A percentile compares a stretch with the other conserved stretches of the same genome.
phyloP scores from a whole-genome alignment of 2,797 vertebrate genomes.

The Martes flavigula region DNA sequence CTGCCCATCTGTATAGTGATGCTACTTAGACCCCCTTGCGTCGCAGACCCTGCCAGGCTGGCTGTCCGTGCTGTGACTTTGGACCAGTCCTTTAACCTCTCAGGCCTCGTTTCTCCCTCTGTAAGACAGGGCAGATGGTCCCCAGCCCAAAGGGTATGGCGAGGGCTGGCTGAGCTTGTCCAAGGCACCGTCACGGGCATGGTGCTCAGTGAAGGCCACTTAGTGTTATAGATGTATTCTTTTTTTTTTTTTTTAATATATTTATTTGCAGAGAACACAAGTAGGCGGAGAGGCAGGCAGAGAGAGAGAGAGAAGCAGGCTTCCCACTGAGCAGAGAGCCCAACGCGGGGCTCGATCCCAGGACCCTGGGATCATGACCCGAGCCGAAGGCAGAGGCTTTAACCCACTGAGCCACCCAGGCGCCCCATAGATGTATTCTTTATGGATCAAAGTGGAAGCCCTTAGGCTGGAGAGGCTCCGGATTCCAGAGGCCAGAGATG shows the following conservation, averaged over 20 bases:
- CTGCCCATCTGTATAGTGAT: not conserved
- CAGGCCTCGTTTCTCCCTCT: not conserved
- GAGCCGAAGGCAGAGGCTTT: no score
- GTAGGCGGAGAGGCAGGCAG: no score
- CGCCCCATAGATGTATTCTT: not conserved
- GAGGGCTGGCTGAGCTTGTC: no score
- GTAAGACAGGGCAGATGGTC: not conserved
- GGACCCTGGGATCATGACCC: no score
- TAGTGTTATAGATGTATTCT: not conserved
- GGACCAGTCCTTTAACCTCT: not conserved
- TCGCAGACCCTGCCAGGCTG: not conserved
- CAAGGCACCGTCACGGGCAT: not conserved
- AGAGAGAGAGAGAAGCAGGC: no score
- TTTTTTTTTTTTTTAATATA: not conserved
- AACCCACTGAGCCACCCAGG: no score
- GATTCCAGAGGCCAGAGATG: not conserved
- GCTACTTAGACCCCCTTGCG: not conserved
- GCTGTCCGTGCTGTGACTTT: not conserved
- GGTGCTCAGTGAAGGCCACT: not conserved
- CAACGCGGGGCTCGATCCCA: no score
- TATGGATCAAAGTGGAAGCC: not conserved
- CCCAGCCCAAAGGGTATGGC: rapidly evolving
- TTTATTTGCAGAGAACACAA: no score
- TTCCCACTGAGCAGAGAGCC: no score
- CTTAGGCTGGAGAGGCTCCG: not conserved